phyloP scores from a whole-genome alignment of 1,140 invertebrate species.

The Zaprionus nigranus region DNA sequence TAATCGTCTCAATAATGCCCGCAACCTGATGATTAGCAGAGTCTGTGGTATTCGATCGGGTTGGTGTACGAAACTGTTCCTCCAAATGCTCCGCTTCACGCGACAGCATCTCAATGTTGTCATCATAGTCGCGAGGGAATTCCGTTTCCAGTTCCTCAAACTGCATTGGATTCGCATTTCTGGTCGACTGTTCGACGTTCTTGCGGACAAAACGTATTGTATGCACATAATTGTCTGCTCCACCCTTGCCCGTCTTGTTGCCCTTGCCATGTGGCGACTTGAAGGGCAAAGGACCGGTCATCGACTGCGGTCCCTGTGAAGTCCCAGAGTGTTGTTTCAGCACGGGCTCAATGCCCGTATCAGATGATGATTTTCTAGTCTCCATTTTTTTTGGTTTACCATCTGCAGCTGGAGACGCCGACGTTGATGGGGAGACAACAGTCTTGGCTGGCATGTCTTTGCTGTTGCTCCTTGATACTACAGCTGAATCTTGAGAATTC shows the following conservation, averaged over 20 bases:
- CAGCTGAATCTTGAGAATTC: slow-evolving; percentile 45
- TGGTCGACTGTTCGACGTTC: slow-evolving; percentile 75
- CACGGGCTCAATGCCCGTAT: slow-evolving; percentile 68
- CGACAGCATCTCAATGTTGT: slow-evolving; percentile 84
- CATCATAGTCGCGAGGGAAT: slow-evolving; percentile 83
- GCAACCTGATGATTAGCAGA: slow-evolving; percentile 59
- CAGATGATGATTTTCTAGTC: slow-evolving; percentile 68
- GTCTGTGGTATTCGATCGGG: slow-evolving; percentile 69
- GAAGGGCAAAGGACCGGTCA: slow-evolving; percentile 58
- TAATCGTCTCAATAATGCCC: slow-evolving; percentile 70
- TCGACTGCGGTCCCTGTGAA: slow-evolving; percentile 52
- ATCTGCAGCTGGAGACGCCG: slow-evolving; percentile 40
- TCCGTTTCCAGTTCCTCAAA: slow-evolving; percentile 83
- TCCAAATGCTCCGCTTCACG: slow-evolving; percentile 84
- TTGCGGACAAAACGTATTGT: slow-evolving; percentile 79
- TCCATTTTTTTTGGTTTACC: slow-evolving; percentile 65
- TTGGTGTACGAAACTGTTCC: slow-evolving; percentile 82
- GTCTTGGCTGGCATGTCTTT: slow-evolving; percentile 59
- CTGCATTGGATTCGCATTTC: slow-evolving; percentile 71
- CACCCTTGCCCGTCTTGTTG: slow-evolving; percentile 21
- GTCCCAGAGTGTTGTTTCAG: slow-evolving; percentile 57
- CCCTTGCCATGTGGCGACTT: slow-evolving; percentile 43
- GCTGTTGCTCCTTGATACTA: slow-evolving; percentile 55
- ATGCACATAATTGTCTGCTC: slow-evolving; percentile 65
- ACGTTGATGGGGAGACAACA: slow-evolving; percentile 36